Evolutionary conservation across 2,797 vertebrate species (phyloP).

Genomic region (Acanthornis magna): DNA sequence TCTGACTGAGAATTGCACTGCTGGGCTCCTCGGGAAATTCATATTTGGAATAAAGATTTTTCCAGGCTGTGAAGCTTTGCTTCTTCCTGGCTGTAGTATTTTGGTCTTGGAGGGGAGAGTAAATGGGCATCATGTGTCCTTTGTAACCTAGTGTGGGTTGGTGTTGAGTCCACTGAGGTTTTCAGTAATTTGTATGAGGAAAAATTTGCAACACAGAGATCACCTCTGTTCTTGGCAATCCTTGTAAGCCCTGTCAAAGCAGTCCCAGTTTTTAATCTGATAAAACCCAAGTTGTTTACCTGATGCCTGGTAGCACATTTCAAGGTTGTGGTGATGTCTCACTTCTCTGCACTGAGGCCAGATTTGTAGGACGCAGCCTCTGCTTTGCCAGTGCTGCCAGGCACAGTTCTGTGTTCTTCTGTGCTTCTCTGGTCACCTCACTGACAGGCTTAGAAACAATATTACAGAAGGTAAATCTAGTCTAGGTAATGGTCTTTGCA

Average conservation of each 20-base stretch:
- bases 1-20: rapidly evolving
- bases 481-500: background rate
- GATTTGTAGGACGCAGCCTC: background rate
- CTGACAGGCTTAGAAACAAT: background rate
- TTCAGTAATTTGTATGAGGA: background rate
- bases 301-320: background rate
- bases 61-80: background rate
- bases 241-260: background rate
- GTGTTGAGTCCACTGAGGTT: background rate
- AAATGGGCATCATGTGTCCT: background rate
- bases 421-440: background rate
- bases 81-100: background rate
- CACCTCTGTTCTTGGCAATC: background rate
- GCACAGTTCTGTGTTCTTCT: background rate
- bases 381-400: background rate
- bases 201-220: background rate
- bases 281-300: background rate
- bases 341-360: background rate
- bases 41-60: background rate
- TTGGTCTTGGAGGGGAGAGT: background rate
- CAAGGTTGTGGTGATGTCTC: background rate
- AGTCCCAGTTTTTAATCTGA: background rate
- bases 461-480: background rate
- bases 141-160: background rate
- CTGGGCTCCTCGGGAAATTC: background rate